These are phyloP conservation scores for Pitangus sulphuratus DNA, from an alignment of 2,797 vertebrate genomes.

Conservation along the genomic window DNA sequence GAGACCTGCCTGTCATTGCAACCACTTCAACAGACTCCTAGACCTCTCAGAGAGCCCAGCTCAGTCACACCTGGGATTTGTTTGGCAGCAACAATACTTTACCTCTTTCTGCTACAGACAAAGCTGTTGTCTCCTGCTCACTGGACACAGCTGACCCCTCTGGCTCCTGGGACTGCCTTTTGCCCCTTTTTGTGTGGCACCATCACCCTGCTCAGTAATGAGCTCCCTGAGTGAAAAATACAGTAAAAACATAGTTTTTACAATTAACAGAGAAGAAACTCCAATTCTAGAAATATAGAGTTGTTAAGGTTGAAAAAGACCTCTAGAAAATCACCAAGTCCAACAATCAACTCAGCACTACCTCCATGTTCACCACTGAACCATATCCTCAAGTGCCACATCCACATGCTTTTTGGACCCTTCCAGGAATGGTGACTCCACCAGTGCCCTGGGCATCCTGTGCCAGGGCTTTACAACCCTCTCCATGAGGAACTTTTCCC, in stretches of 20 bases:
- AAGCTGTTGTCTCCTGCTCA: neutral
- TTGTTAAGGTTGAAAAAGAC: neutral
- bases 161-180: neutral
- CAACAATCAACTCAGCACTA: neutral
- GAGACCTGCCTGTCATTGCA: neutral
- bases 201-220: too few species aligned
- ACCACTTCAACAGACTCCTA: neutral
- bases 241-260: rapidly evolving
- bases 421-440: neutral
- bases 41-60: neutral
- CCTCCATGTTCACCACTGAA: neutral
- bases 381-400: neutral
- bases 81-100: neutral
- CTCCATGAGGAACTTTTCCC: neutral
- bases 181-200: neutral
- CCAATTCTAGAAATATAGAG: neutral
- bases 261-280: neutral
- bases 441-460: neutral
- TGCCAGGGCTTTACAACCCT: neutral
- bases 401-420: neutral
- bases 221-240: neutral
- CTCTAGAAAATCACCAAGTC: neutral
- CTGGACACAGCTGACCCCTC: neutral
- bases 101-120: rapidly evolving
- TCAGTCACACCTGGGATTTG: rapidly evolving